Percentiles rank a stretch among this genome's conserved stretches.
Evolutionary conservation across 1,140 invertebrate genomes (phyloP).

Genomic region (Orussus abietinus): DNA sequence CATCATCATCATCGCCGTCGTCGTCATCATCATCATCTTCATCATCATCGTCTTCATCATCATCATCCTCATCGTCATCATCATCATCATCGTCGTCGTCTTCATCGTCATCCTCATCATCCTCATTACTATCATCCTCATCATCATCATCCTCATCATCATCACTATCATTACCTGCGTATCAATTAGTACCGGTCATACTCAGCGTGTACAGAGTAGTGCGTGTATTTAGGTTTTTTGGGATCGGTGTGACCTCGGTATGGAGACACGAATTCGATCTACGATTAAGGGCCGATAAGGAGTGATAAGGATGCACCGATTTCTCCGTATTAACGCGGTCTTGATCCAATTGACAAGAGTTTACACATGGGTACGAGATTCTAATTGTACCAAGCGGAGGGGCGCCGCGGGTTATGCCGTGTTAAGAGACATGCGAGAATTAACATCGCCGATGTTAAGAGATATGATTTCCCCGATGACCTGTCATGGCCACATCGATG

Average conservation of each 20-base stretch:
- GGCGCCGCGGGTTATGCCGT: constrained; percentile 3
- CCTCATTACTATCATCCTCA: constrained; percentile 50
- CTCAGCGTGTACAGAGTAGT: constrained; percentile 14
- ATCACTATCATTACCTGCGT: constrained; percentile 52
- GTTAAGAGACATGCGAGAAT: too few relatives aligned
- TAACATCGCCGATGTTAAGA: too few relatives aligned
- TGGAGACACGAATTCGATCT: too few relatives aligned
- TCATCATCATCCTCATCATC: constrained; percentile 54
- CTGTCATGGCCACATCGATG: too few relatives aligned
- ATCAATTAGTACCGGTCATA: constrained; percentile 25
- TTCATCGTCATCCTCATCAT: constrained; percentile 50
- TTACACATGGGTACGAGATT: too few relatives aligned
- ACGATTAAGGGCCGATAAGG: too few relatives aligned
- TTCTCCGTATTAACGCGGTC: too few relatives aligned
- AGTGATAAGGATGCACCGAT: too few relatives aligned
- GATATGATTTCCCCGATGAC: too few relatives aligned
- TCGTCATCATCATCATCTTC: constrained; percentile 37
- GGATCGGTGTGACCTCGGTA: constrained; percentile 29
- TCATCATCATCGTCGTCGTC: constrained; percentile 48
- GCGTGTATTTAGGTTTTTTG: constrained; percentile 31
- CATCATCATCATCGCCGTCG: constrained; percentile 35
- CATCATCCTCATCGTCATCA: constrained; percentile 48
- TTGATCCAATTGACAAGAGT: too few relatives aligned
- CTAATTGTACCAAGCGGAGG: constrained; percentile 11
- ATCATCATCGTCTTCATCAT: constrained; percentile 52